phyloP scores from a whole-genome alignment of 2,888 invertebrate genomes.

The Apeira syringaria region DNA sequence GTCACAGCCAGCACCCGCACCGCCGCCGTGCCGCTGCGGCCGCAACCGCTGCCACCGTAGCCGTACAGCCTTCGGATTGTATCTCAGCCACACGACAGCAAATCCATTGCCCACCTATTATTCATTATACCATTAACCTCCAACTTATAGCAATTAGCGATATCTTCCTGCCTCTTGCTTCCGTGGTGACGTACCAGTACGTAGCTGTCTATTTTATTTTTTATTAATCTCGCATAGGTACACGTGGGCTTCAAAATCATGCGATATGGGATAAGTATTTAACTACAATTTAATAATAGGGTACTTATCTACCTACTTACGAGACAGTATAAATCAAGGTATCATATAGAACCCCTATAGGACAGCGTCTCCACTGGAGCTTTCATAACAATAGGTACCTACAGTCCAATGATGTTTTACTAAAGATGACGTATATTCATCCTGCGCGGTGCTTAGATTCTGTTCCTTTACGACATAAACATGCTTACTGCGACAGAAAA shows the following conservation, averaged over 20 bases:
- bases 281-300: too few relatives aligned
- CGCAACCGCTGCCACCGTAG: slow-evolving; percentile 31
- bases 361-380: too few relatives aligned
- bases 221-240: slow-evolving; percentile 15
- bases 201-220: slow-evolving; percentile 22
- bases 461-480: too few relatives aligned
- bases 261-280: too few relatives aligned
- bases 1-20: slow-evolving; percentile 51
- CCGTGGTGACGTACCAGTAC: slow-evolving; percentile 62
- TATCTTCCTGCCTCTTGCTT: slow-evolving; percentile 65
- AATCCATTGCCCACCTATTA: slow-evolving; percentile 63
- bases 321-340: too few relatives aligned
- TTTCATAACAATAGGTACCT: too few relatives aligned
- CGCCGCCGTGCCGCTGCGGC: slow-evolving; percentile 21
- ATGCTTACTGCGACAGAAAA: too few relatives aligned
- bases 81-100: slow-evolving; percentile 55
- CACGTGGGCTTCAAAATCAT: slow-evolving; percentile 13
- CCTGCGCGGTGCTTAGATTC: too few relatives aligned
- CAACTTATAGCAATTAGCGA: slow-evolving; percentile 57
- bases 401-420: too few relatives aligned
- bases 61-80: slow-evolving; percentile 61
- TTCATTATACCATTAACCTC: slow-evolving; percentile 69
- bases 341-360: too few relatives aligned
- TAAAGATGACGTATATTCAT: too few relatives aligned
- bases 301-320: too few relatives aligned